Percentiles rank a stretch among this genome's conserved stretches.
Evolutionary conservation across 2,797 vertebrate species (phyloP).

Genomic region (Notolabrus celidotus): DNA sequence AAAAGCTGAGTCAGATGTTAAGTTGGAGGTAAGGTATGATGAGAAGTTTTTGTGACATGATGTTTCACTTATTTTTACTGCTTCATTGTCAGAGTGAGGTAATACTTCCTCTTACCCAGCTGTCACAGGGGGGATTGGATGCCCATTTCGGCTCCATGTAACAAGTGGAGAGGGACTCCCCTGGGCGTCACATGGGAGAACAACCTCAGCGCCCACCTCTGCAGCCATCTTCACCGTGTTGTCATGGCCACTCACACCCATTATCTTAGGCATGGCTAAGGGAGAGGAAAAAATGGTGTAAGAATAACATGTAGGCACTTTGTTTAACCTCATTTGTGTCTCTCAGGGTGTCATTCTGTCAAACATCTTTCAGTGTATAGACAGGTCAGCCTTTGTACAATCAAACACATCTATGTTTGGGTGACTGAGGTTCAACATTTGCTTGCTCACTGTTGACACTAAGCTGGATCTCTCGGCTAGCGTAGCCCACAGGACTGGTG

Average conservation of each 20-base stretch:
- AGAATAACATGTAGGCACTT: constrained; percentile 1
- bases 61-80: constrained; percentile 38
- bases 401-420: constrained; percentile 37
- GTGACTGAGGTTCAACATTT: constrained; percentile 8
- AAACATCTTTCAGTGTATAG: background rate
- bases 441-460: constrained; percentile 89
- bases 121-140: constrained; percentile 81
- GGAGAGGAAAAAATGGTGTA: constrained; percentile 17
- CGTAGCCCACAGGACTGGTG: constrained; percentile 88
- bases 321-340: constrained; percentile 4
- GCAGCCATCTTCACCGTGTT: constrained; percentile 78
- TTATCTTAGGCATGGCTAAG: constrained; percentile 89
- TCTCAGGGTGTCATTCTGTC: background rate
- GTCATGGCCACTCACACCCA: constrained; percentile 60
- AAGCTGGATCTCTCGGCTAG: constrained; percentile 90
- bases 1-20: constrained; percentile 46
- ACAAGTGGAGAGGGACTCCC: constrained; percentile 89
- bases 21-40: constrained; percentile 32
- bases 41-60: constrained; percentile 23
- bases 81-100: constrained; percentile 30
- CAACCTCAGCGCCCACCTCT: constrained; percentile 87
- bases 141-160: constrained; percentile 89
- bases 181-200: constrained; percentile 89
- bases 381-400: constrained; percentile 14
- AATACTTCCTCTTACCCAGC: constrained; percentile 83